Evolutionary conservation across 2,113 vertebrate species (phyloP).

Genomic region (Phyllopteryx taeniolatus): DNA sequence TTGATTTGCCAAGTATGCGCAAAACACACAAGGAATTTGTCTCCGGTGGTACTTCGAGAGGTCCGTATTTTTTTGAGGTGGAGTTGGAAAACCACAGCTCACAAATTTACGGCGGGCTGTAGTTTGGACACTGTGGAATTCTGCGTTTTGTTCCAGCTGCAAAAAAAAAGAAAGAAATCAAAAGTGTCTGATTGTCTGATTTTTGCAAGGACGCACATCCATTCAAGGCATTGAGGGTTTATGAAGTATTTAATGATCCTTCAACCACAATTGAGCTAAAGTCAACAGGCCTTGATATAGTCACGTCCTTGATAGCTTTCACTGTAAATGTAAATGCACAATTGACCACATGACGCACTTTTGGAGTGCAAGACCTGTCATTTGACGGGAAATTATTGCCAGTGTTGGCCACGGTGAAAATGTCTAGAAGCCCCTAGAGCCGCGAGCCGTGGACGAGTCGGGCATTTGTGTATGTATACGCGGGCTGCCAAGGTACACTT

Average conservation of each 20-base stretch:
- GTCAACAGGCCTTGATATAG: slow-evolving; percentile 65
- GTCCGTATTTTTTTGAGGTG: neutral
- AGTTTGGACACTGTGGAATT: slow-evolving; percentile 12
- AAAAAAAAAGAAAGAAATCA: slow-evolving; percentile 10
- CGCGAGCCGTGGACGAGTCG: slow-evolving; percentile 71
- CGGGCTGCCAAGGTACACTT: slow-evolving; percentile 74
- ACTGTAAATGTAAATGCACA: slow-evolving; percentile 68
- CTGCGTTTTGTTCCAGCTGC: slow-evolving; percentile 26
- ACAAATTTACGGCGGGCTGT: neutral
- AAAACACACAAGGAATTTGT: no score
- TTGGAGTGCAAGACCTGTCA: slow-evolving; percentile 62
- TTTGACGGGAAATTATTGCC: slow-evolving; percentile 70
- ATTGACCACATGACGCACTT: slow-evolving; percentile 60
- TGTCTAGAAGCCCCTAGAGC: slow-evolving; percentile 71
- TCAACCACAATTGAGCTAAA: slow-evolving; percentile 66
- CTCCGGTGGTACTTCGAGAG: no score
- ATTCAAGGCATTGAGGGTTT: slow-evolving; percentile 12
- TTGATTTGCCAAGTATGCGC: no score
- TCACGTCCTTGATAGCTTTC: slow-evolving; percentile 68
- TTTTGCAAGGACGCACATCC: neutral
- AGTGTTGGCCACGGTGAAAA: slow-evolving; percentile 67
- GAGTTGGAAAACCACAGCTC: neutral
- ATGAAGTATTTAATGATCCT: slow-evolving; percentile 48
- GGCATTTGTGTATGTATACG: slow-evolving; percentile 62
- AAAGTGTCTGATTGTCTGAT: slow-evolving; percentile 28